Evolutionary conservation across 2,113 vertebrate species (phyloP), one percentile per base, ranked within the genome.

Genomic region (Xiphophorus couchianus): DNA sequence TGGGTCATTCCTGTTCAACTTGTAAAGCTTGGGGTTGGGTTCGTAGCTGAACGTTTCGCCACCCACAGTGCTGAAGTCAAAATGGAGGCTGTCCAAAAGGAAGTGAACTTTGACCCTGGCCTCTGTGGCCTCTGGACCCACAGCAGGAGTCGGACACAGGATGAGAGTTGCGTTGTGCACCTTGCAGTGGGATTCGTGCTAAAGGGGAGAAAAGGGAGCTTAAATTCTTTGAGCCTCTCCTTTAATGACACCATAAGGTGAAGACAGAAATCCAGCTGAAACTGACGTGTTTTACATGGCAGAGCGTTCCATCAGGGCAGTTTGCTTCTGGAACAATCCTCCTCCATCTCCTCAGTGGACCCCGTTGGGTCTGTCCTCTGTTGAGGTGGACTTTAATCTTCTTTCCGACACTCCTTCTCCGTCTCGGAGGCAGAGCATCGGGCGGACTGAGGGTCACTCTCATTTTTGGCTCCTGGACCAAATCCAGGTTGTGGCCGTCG

Each of bases 381-480:
- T 10, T 72, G 58, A 25, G 10, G 31, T n/a, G 60, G 44, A 30
- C 72, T 62, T 78, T 89, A 0, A 22, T 71, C 73, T 72, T 80
- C 76, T 74, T 74, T 0, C 10, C 27, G 28, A 44, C 31, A 63
- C 78, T 81, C 70, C 88, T 86, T 42, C 77, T 91, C 79, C 76
- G 87, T 70, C 90, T 76, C 35, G 90, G 93, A 13, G 90, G 89
- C 1, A 91, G 89, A 0, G 78, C 70, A 19, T 94, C 93, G 0
- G 89, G 84, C 0, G 93, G 95, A 25, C 92, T 94, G 82, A 97
- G 87, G 0, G 96, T 97, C 67, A 98, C 97, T 19, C 94, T 94
- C 86, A 99, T 97, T 76, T 95, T 96, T 0, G 97, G 97, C 19
- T 93, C 94, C 79, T 98, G 97, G 1, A 98, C 97, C 75, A 98